Percentiles rank a stretch among this genome's conserved stretches.
These are phyloP conservation scores for Sminthopsis crassicaudata DNA, from an alignment of 2,113 vertebrate genomes.

Conservation along the genomic window DNA sequence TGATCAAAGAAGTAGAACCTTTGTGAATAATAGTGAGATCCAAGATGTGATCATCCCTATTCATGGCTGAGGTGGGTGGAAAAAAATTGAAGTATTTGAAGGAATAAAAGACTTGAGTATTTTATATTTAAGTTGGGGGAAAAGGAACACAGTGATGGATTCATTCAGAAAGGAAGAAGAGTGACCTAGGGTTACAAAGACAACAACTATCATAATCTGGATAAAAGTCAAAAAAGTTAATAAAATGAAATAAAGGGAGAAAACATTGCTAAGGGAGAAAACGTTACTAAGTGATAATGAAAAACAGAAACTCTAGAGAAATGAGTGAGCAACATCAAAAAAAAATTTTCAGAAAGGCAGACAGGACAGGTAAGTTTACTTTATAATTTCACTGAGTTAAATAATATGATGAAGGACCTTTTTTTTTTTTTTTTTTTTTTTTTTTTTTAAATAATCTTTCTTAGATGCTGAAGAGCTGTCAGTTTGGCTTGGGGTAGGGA, in stretches of 20 bases:
- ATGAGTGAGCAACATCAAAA: background rate
- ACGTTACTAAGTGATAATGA: background rate
- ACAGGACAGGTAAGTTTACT: background rate
- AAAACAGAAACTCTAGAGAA: background rate
- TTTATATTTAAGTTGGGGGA: background rate
- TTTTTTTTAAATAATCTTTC: background rate
- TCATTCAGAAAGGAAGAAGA: background rate
- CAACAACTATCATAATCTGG: background rate
- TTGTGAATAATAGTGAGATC: background rate
- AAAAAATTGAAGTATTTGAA: background rate
- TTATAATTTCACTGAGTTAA: background rate
- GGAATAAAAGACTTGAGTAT: background rate
- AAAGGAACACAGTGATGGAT: background rate
- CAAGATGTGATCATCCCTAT: background rate
- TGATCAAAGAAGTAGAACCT: background rate
- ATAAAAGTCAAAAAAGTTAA: background rate
- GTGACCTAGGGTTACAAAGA: background rate
- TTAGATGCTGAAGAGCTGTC: background rate
- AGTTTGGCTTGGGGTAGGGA: background rate
- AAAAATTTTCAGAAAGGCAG: background rate
- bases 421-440: no score
- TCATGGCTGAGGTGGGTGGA: background rate
- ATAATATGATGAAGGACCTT: background rate
- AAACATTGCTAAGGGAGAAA: background rate
- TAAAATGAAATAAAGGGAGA: background rate